These are phyloP conservation scores for Catalaphyllia jardinei DNA, from an alignment of 64 coral and sea anemone genomes.

Conservation along the genomic window DNA sequence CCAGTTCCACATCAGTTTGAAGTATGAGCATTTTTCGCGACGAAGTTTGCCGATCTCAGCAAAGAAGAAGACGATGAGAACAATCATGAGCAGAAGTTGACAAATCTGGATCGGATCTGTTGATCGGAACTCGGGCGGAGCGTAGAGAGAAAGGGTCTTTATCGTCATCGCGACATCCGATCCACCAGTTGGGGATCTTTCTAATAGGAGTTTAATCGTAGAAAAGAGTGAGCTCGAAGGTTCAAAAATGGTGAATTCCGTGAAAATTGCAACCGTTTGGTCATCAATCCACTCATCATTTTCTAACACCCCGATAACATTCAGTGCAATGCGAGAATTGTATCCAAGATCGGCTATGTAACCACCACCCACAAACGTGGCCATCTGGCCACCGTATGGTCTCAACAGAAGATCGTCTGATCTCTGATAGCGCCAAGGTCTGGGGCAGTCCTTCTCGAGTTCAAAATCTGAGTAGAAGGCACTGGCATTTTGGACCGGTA, in stretches of 20 bases:
- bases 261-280: constrained; percentile 49
- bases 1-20: constrained; percentile 68
- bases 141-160: constrained; percentile 55
- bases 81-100: constrained; percentile 63
- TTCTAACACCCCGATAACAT: constrained; percentile 40
- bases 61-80: constrained; percentile 54
- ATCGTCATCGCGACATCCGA: not conserved
- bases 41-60: constrained; percentile 67
- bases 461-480: constrained; percentile 4
- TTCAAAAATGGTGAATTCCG: constrained; percentile 66
- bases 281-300: constrained; percentile 58
- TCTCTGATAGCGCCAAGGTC: constrained; percentile 58
- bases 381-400: constrained; percentile 25
- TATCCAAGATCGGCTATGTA: constrained; percentile 68
- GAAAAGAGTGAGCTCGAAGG: constrained; percentile 59
- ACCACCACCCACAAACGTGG: constrained; percentile 54
- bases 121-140: constrained; percentile 17
- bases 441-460: constrained; percentile 41
- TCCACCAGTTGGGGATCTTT: constrained; percentile 49
- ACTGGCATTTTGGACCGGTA: constrained; percentile 33
- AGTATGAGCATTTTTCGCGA: constrained; percentile 43
- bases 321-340: constrained; percentile 24
- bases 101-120: constrained; percentile 59
- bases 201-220: constrained; percentile 54
- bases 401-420: constrained; percentile 6